Conservation (phyloP, 2,113 vertebrate genomes). For the Tamias sibiricus region DNA sequence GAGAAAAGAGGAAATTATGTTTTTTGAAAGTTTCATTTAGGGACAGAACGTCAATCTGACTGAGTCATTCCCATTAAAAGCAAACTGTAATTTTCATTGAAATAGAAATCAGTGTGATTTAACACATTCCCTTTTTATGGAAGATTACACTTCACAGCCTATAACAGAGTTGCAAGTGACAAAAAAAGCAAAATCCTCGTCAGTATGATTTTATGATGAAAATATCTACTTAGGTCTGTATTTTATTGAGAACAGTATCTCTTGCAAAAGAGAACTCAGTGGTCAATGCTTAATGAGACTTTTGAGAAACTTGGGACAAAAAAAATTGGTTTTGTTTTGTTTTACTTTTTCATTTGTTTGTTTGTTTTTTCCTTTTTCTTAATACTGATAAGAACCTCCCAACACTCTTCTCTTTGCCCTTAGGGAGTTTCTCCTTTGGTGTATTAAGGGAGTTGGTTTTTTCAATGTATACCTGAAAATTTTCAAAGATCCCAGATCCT, state of each 20-base stretch:
- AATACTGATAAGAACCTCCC: background rate
- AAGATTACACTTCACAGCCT: constrained; percentile 36
- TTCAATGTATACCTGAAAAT: background rate
- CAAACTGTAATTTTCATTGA: constrained; percentile 54
- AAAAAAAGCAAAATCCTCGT: constrained; percentile 2
- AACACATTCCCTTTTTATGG: constrained; percentile 52
- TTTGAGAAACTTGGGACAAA: background rate
- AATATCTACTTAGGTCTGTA: background rate
- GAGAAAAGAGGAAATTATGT: background rate
- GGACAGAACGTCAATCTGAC: background rate
- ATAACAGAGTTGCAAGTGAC: background rate
- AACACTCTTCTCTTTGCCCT: background rate
- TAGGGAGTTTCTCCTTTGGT: background rate
- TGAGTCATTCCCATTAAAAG: constrained; percentile 46
- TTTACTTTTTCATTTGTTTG: background rate
- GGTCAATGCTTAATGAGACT: background rate
- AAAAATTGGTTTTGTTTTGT: background rate
- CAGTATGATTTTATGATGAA: constrained; percentile 47
- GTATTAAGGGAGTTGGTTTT: background rate
- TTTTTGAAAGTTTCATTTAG: constrained; percentile 18
- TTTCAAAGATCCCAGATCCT: background rate
- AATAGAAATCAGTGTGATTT: constrained; percentile 54
- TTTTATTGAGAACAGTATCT: background rate
- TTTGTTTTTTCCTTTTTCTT: background rate
- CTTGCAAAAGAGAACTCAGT: background rate